Evolutionary conservation across 2,113 vertebrate genomes (phyloP).

Genomic region (Ursus arctos): DNA sequence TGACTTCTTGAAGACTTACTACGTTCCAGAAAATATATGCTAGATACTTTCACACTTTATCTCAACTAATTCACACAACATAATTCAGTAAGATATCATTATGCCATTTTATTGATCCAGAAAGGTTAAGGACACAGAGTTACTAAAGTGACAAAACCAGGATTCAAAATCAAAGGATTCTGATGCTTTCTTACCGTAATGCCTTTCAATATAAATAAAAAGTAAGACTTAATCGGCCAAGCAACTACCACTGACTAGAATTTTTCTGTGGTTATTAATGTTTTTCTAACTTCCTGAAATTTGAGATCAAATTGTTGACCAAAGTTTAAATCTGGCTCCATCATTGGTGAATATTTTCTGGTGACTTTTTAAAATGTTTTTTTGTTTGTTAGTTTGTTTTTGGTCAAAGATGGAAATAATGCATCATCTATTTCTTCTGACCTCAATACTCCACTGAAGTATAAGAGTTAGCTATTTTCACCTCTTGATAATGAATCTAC

Average conservation of each 20-base stretch:
- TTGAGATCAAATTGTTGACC: neutral
- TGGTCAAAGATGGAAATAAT: neutral
- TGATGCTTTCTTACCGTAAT: neutral
- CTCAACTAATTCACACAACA: slow-evolving; percentile 13
- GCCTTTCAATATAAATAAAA: slow-evolving; percentile 16
- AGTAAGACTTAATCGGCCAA: neutral
- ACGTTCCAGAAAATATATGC: neutral
- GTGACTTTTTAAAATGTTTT: neutral
- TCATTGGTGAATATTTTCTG: neutral
- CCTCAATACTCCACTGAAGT: neutral
- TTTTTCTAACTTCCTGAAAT: slow-evolving; percentile 25
- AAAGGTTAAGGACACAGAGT: slow-evolving; percentile 18
- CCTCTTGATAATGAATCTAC: slow-evolving; percentile 1
- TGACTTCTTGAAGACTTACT: neutral
- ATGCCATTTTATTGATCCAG: neutral
- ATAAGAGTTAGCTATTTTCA: neutral
- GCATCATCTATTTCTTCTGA: neutral
- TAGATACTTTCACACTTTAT: neutral
- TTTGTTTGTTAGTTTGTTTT: neutral
- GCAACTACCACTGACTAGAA: neutral
- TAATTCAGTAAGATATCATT: neutral
- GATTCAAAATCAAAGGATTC: slow-evolving; percentile 2
- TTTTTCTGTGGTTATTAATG: neutral
- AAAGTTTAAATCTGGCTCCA: slow-evolving; percentile 31
- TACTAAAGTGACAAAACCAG: neutral